Conservation (phyloP, 1,140 invertebrate species). For the Phocides pigmalion region DNA sequence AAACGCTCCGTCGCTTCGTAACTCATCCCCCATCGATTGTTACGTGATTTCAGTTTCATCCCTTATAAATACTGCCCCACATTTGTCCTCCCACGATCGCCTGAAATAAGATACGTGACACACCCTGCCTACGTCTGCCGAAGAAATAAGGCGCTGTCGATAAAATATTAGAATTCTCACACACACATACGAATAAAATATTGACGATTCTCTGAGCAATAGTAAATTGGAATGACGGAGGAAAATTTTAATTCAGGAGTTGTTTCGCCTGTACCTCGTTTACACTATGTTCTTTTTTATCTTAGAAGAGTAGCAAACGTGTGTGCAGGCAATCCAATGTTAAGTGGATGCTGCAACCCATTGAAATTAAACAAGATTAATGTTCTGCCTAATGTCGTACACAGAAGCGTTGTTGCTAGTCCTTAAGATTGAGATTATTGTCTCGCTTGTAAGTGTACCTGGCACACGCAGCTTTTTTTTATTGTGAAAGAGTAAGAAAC, state of each 20-base stretch:
- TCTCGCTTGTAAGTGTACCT: too few species aligned
- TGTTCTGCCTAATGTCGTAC: too few species aligned
- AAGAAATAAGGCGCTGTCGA: slow-evolving; percentile 9
- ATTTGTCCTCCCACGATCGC: slow-evolving; percentile 1
- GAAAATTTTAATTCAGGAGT: neutral
- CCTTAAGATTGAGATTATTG: too few species aligned
- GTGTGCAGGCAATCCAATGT: too few species aligned
- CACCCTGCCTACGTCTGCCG: slow-evolving; percentile 3
- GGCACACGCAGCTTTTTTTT: too few species aligned
- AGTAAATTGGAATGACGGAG: slow-evolving; percentile 8
- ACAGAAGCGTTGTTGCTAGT: too few species aligned
- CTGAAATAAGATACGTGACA: slow-evolving; percentile 28
- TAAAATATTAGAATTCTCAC: slow-evolving; percentile 15
- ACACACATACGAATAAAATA: slow-evolving; percentile 12
- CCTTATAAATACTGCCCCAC: slow-evolving; percentile 8
- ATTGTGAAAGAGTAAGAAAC: too few species aligned
- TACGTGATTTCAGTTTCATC: neutral
- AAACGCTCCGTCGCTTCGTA: neutral
- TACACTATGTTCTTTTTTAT: too few species aligned
- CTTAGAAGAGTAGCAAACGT: too few species aligned
- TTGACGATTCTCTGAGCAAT: slow-evolving; percentile 2
- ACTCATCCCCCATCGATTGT: neutral
- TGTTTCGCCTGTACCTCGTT: neutral
- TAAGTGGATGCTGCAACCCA: too few species aligned
- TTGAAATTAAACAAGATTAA: too few species aligned